phyloP scores from a whole-genome alignment of 2,888 invertebrate genomes.

The Drosophila melanosoma region DNA sequence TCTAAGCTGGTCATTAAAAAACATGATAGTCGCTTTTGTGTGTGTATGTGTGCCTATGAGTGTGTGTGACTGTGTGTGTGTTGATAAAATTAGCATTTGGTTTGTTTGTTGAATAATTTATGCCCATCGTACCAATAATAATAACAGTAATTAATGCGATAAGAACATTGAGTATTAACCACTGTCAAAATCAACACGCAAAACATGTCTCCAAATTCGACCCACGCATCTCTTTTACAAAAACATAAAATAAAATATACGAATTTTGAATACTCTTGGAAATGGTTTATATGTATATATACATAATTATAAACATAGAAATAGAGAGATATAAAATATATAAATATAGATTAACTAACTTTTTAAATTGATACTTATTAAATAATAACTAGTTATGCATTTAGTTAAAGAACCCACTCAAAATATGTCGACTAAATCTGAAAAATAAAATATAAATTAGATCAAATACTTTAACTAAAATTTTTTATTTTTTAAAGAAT shows the following conservation, averaged over 20 bases:
- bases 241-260: constrained; percentile 3
- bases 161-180: constrained; percentile 32
- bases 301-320: not conserved
- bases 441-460: too few species aligned
- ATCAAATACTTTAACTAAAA: too few species aligned
- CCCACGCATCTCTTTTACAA: constrained; percentile 42
- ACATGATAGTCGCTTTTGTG: constrained; percentile 50
- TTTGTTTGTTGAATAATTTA: constrained; percentile 61
- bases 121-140: constrained; percentile 59
- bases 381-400: not conserved
- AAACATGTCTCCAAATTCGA: constrained; percentile 22
- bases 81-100: constrained; percentile 58
- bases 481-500: not conserved
- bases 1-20: constrained; percentile 36
- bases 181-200: constrained; percentile 40
- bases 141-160: constrained; percentile 69
- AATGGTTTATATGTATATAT: not conserved
- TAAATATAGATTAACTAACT: not conserved
- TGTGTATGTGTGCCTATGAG: not conserved
- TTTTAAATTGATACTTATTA: not conserved
- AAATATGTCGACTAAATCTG: not conserved
- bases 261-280: not conserved
- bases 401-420: not conserved
- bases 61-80: not conserved
- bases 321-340: not conserved